These are phyloP conservation scores for Tiliqua scincoides DNA, from an alignment of 2,113 vertebrate species.

Conservation along the genomic window DNA sequence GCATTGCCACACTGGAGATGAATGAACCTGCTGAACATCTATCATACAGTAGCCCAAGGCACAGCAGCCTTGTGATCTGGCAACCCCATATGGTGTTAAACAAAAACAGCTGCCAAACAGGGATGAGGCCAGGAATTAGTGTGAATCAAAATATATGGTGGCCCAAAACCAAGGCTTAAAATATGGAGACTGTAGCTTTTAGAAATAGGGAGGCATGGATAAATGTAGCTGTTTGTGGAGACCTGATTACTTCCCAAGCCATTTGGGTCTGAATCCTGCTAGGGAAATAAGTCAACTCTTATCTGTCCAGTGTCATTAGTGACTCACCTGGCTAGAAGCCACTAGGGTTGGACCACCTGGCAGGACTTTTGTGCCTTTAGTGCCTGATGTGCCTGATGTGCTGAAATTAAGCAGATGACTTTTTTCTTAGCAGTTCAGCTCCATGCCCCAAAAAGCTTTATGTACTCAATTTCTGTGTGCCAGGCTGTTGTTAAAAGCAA, in stretches of 20 bases:
- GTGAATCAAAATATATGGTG: not conserved
- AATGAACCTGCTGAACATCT: not conserved
- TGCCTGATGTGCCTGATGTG: not conserved
- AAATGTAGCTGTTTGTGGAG: not conserved
- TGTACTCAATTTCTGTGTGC: not conserved
- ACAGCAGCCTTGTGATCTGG: not conserved
- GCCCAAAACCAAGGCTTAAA: not conserved
- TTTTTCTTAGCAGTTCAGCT: not conserved
- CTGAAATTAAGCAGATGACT: not conserved
- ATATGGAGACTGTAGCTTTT: not conserved
- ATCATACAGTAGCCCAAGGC: not conserved
- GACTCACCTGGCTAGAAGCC: not conserved
- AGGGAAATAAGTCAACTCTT: not conserved
- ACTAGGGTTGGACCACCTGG: not conserved
- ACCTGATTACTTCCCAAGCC: not conserved
- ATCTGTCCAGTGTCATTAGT: not conserved
- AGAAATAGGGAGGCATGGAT: not conserved
- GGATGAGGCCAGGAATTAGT: too few relatives aligned
- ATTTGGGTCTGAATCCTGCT: not conserved
- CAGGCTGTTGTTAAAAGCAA: not conserved
- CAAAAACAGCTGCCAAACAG: too few relatives aligned
- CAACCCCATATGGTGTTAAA: not conserved
- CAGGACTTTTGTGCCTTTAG: not conserved
- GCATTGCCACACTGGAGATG: too few relatives aligned
- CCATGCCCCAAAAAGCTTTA: not conserved